Conservation (phyloP, 2,113 vertebrate species). For the Sminthopsis crassicaudata region DNA sequence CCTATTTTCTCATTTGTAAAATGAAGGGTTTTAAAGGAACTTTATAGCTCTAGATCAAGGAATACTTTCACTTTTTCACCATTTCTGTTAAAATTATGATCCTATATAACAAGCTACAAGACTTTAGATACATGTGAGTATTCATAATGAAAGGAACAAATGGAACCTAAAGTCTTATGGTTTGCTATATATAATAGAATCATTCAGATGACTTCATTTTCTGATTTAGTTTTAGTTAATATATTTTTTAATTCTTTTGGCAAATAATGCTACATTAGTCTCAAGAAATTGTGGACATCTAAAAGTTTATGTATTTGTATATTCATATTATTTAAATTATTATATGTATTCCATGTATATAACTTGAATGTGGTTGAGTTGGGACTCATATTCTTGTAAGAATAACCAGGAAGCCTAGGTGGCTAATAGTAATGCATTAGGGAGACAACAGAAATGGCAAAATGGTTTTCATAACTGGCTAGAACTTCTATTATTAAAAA, state of each 20-base stretch:
- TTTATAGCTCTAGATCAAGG: background rate
- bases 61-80: background rate
- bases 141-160: background rate
- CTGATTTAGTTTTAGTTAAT: background rate
- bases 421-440: background rate
- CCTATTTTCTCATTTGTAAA: background rate
- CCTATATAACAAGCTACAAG: background rate
- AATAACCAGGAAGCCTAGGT: no score
- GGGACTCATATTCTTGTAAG: no score
- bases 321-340: background rate
- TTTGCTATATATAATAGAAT: background rate
- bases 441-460: background rate
- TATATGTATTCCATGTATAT: background rate
- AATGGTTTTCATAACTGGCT: background rate
- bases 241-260: background rate
- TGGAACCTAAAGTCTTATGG: background rate
- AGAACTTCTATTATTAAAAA: background rate
- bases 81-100: background rate
- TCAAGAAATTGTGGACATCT: background rate
- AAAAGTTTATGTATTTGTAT: background rate
- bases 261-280: background rate
- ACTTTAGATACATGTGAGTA: background rate
- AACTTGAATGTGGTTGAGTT: background rate
- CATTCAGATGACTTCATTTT: background rate
- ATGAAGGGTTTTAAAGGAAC: background rate